Evolutionary conservation across 2,888 invertebrate genomes (phyloP), one percentile per base, ranked within the genome.

Genomic region (Apamea monoglypha): DNA sequence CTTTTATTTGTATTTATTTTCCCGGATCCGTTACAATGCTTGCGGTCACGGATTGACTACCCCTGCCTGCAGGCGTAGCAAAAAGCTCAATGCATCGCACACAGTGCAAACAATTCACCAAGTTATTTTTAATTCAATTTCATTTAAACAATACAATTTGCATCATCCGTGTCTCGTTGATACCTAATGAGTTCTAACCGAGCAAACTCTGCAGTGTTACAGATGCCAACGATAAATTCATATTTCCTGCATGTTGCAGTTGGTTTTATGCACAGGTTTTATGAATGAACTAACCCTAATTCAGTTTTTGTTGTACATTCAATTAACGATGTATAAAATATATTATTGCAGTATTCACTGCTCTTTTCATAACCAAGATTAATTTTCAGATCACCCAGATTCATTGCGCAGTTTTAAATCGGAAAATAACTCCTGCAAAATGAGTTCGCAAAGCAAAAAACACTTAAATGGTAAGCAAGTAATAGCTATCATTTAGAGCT

Each of bases 1-100:
- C 47, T 83, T 87, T 87, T 78, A 83, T 78, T 80, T 72, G 69
- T 78, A 80, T 88, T 87, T 89, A 80, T 77, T 86, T 74, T 59
- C 8, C 66, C 63, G 68, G 72, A 69, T 61, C 67, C 73, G 76
- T 74, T 76, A 80, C 87, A 86, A 63, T 74, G 79, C 72, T 74
- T 50, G 81, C 53, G 81, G 87, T 87, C 78, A 83, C 68, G 81
- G 76, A 74, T 79, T 79, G 78, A 84, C 76, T 83, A 61, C 73
- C 44, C 21, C 63, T 73, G 74, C 74, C 76, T 77, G 61, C 76
- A 74, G 64, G 64, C 71, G 66, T 64, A 66, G 69, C 64, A 77
- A 84, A 80, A 78, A 72, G 14, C 61, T 50, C 59, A 50, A 81
- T 84, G 50, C 47, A 85, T 74, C 21, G 75, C 82, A 74, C 25